A percentile compares a stretch with the other conserved stretches of the same genome.
These are phyloP conservation scores for Tylochromis polylepis DNA, from an alignment of 2,113 vertebrate species.

Conservation along the genomic window DNA sequence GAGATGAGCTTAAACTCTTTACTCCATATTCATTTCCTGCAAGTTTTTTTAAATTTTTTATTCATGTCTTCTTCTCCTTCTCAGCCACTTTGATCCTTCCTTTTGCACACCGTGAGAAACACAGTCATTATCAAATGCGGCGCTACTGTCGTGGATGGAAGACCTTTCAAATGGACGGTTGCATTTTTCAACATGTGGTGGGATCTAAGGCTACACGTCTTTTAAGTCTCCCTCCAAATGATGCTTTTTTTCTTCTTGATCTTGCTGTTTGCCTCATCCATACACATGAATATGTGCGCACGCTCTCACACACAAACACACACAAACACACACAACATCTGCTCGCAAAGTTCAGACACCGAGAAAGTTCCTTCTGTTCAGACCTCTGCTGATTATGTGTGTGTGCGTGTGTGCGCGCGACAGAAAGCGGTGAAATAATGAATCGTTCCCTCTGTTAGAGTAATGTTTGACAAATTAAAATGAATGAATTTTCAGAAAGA, in stretches of 20 bases:
- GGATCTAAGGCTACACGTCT: slow-evolving; percentile 1
- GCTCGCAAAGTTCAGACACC: slow-evolving; percentile 49
- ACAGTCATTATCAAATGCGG: slow-evolving; percentile 22
- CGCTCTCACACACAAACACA: not conserved
- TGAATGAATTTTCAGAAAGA: slow-evolving; percentile 33
- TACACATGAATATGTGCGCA: not conserved
- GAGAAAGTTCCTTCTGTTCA: slow-evolving; percentile 63
- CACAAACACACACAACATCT: slow-evolving; percentile 59
- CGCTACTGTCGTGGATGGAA: not conserved
- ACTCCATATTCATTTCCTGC: slow-evolving; percentile 47
- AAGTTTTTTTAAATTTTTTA: not conserved
- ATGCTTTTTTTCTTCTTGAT: slow-evolving; percentile 9
- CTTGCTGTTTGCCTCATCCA: not conserved
- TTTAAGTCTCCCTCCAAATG: slow-evolving; percentile 29
- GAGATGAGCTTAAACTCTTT: slow-evolving; percentile 53
- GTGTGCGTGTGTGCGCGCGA: not conserved
- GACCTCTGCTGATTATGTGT: slow-evolving; percentile 13
- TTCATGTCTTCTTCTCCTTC: slow-evolving; percentile 6
- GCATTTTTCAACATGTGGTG: slow-evolving; percentile 26
- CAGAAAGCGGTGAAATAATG: slow-evolving; percentile 35
- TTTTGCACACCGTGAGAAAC: slow-evolving; percentile 43
- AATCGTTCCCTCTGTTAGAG: slow-evolving; percentile 46
- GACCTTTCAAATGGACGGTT: slow-evolving; percentile 28
- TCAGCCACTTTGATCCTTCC: slow-evolving; percentile 42
- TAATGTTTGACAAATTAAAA: slow-evolving; percentile 62